phyloP scores from a whole-genome alignment of 2,888 invertebrate genomes.

The Sesia apiformis region DNA sequence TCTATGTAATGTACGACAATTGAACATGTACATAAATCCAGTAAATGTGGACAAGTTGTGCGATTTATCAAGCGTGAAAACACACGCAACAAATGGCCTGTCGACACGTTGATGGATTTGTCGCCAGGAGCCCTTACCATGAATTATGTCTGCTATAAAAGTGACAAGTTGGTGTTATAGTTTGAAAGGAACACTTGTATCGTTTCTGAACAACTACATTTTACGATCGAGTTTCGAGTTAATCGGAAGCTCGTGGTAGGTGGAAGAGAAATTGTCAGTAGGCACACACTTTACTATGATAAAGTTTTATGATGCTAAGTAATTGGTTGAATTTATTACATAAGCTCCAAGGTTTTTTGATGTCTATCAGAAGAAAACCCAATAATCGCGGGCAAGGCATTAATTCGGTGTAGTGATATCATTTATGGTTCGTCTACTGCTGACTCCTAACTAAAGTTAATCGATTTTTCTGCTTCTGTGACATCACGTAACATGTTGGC shows the following conservation, averaged over 20 bases:
- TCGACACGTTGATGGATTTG: constrained; percentile 69
- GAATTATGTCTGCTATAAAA: constrained; percentile 30
- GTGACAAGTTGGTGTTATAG: constrained; percentile 26
- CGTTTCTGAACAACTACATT: background rate
- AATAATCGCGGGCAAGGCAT: constrained; percentile 23
- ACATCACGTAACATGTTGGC: constrained; percentile 37
- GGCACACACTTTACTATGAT: constrained; percentile 2
- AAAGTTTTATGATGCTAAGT: constrained; percentile 18
- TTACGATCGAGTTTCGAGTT: background rate
- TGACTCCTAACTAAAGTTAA: constrained; percentile 47
- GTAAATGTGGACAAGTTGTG: constrained; percentile 62
- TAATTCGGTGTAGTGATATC: constrained; percentile 1
- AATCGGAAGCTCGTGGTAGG: background rate
- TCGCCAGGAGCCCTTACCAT: constrained; percentile 60
- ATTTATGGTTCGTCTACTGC: constrained; percentile 31
- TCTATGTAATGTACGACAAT: constrained; percentile 47
- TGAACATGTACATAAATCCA: constrained; percentile 51
- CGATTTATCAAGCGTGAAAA: constrained; percentile 69
- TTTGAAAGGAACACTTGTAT: background rate
- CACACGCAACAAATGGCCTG: constrained; percentile 69
- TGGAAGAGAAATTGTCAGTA: constrained; percentile 9
- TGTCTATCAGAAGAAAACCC: constrained; percentile 5
- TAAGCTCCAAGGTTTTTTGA: background rate
- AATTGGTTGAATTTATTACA: constrained; percentile 10
- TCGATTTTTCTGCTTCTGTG: constrained; percentile 57